Evolutionary conservation across 2,797 vertebrate species (phyloP), one percentile per base, ranked within the genome.

Genomic region (Enteromius anoplus): DNA sequence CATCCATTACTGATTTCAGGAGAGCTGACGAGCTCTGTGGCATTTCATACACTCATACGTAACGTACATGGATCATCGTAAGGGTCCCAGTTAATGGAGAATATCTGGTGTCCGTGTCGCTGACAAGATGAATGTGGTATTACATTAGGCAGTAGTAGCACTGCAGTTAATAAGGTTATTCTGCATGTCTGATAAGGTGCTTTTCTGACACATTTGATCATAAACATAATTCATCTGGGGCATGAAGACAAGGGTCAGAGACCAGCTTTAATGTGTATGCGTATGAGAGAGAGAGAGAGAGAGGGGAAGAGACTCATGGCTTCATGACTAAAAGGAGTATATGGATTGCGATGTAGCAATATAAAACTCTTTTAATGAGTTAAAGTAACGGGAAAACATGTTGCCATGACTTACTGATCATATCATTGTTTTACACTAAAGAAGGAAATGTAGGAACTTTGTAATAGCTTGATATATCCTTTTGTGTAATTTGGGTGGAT

Each of bases 81-180:
- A 88, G 87, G 87, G 87, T 85, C 87, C 79, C 84, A 55, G 86
- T 87, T 88, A 87, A 88, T 88, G 72, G 84, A 87, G 85, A 51
- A 87, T 85, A 88, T 87, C 84, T 87, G 71, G 60, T 53, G 80
- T 82, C 80, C 47, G 40, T 85, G 85, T 85, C 85, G 78, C 84
- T 85, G 84, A 80, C 82, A 86, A 85, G 85, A 88, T 87, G 79
- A 87, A 88, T 88, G 84, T 83, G 78, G 85, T 87, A 84, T 85
- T 88, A 84, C 84, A 87, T 88, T 88, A 88, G 81, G 75, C 86
- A 84, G 81, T 84, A 85, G 83, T 88, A 86, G 71, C 71, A 77
- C 87, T 85, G 76, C 84, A 87, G 84, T 85, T 88, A 87, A 87
- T 87, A 88, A 88, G 87, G 87, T 88, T 88, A 87, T 86, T 84